Base-by-base conservation (phyloP, 2,113 vertebrate genomes). In the Herpailurus yagouaroundi region DNA sequence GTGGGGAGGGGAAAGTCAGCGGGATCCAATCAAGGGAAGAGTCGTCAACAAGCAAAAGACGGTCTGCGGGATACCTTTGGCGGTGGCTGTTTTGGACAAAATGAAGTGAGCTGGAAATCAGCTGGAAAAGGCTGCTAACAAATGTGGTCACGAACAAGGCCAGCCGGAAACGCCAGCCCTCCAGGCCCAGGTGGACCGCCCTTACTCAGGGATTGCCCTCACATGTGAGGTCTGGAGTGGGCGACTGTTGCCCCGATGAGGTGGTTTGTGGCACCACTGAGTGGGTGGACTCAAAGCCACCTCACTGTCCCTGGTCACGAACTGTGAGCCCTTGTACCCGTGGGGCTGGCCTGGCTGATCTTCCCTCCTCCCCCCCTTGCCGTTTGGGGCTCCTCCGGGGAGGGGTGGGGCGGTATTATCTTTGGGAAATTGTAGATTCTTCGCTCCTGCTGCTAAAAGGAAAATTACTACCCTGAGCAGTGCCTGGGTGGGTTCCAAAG, bases 381-480 rank as follows among this genome's bases (percentile, higher is more conserved):
- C 3, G 19, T 91, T 95, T 57, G 63, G 92, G 64, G 96, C 89
- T 92, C 96, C 85, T 77, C 81, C 94, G 71, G 95, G 85, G 80
- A 96, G 68, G 97, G 97, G 97, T 8, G 27, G 98, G 89, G 95
- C 79, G 66, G 73, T 92, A 94, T 97, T 98, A 98, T 98, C 98
- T 98, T 95, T 97, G 98, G 98, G 97, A 98, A 98, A 98, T 93
- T 5, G 86, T 97, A 98, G 98, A 97, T 92, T 94, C 96, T 97
- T 69, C 85, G 98, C 98, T 96, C 57, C 85, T 85, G 77, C 93
- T 97, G 96, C 98, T 98, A 97, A 98, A 98, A 98, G 98, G 98
- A 98, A 99, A 98, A 98, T 98, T 98, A 98, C 98, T 95, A 97
- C 98, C 98, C 98, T 96, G 98, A 98, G 97, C 98, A 96, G 97